Evolutionary conservation across 2,113 vertebrate species (phyloP), one percentile per base, ranked within the genome.

Genomic region (Sorex araneus): DNA sequence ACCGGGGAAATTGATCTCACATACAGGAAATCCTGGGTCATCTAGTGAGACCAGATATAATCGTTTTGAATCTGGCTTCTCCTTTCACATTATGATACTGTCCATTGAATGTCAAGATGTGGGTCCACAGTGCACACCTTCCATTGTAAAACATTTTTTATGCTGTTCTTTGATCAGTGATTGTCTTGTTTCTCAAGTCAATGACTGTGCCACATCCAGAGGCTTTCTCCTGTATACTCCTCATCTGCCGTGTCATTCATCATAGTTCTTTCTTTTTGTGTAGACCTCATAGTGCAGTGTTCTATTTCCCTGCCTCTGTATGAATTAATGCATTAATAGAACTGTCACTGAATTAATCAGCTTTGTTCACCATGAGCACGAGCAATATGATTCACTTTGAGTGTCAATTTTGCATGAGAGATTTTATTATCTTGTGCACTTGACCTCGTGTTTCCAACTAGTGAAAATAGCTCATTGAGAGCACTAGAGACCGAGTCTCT

Each of bases 101-200:
- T 45, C 15, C 2, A 0, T 25, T 12, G 16, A 25, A 89, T 40
- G 32, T 3, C 25, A 69, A 60, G 36, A 13, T 34, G 23, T 2
- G 12, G 13, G 27, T 1, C 27, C 75, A 7, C 34, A 36, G 23
- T 70, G 63, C 4, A 27, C 13, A 12, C 13, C 50, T 89, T 47
- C 54, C 75, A n/a, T 43, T 66, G 4, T 10, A 28, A 7, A 60
- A 23, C 64, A 34, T 88, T 45, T 60, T 60, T 50, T 50, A 40
- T 40, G 13, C 79, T 87, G 90, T 70, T 23, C 67, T 47, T 71
- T 73, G 45, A 11, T 28, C 80, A 67, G 30, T 64, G 19, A 9
- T 57, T 75, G 40, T 85, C 28, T 60, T 50, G 12, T 60, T 92
- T 84, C n/a, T 78, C 82, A 84, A 28, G 54, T 54, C 82, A 40